Evolutionary conservation across 2,797 vertebrate genomes (phyloP).

Genomic region (Muscicapa comitata): DNA sequence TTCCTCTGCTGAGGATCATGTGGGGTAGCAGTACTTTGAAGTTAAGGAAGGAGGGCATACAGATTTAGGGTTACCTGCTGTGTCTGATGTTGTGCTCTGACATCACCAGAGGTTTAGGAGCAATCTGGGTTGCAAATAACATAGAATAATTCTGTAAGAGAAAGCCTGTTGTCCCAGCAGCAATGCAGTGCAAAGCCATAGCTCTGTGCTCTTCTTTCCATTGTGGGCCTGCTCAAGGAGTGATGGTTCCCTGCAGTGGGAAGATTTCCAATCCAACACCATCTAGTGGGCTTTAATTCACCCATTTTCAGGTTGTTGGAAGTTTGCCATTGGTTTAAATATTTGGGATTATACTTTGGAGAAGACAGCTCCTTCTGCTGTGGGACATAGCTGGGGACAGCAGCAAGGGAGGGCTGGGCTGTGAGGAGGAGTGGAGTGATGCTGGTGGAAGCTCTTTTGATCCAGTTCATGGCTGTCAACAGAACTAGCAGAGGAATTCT

Average conservation of each 20-base stretch:
- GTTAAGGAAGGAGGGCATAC: background rate
- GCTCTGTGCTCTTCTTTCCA: background rate
- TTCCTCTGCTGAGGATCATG: background rate
- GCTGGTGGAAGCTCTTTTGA: background rate
- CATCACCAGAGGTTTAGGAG: background rate
- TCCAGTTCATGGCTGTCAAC: background rate
- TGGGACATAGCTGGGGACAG: accelerated
- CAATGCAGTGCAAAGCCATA: accelerated
- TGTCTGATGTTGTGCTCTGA: background rate
- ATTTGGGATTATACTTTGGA: accelerated
- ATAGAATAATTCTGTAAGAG: background rate
- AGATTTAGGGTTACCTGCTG: background rate
- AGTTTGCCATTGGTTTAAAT: background rate
- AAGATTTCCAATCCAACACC: background rate
- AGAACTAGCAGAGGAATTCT: background rate
- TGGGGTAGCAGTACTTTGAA: background rate
- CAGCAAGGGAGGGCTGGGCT: background rate
- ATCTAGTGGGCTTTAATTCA: background rate
- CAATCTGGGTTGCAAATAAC: background rate
- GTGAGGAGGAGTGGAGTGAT: background rate
- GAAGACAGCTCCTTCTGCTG: background rate
- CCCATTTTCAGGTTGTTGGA: background rate
- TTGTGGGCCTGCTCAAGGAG: background rate
- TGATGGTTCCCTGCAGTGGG: background rate
- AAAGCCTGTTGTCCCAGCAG: background rate